These are phyloP conservation scores for Sialis lutaria DNA, from an alignment of 2,888 invertebrate genomes.

Conservation along the genomic window DNA sequence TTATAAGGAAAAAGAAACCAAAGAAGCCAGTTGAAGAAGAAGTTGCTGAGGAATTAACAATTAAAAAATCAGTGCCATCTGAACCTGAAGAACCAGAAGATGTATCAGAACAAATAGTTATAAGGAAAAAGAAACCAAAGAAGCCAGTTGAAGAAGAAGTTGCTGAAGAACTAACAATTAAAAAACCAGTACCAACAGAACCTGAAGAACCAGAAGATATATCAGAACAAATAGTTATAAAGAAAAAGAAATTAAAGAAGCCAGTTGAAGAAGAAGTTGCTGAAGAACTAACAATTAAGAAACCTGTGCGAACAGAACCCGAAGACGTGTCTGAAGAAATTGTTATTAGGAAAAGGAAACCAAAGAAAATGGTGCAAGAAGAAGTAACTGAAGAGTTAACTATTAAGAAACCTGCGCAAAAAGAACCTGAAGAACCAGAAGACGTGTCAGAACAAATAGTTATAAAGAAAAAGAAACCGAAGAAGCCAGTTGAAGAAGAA, in stretches of 20 bases:
- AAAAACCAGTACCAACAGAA: conserved; percentile 16
- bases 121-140: conserved; percentile 10
- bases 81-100: conserved; percentile 25
- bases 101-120: conserved; percentile 13
- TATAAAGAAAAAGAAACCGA: conserved; percentile 14
- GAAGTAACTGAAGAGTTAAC: conserved; percentile 17
- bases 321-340: conserved; percentile 18
- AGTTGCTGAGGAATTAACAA: conserved; percentile 13
- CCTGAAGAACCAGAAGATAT: conserved; percentile 10
- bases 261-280: conserved; percentile 19
- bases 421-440: conserved; percentile 12
- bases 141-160: conserved; percentile 15
- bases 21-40: conserved; percentile 15
- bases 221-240: conserved; percentile 9
- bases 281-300: conserved; percentile 11
- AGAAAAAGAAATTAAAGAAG: conserved; percentile 14
- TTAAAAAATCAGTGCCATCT: conserved; percentile 14
- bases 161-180: conserved; percentile 17
- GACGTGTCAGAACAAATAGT: conserved; percentile 17
- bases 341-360: conserved; percentile 15
- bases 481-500: conserved; percentile 15
- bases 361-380: conserved; percentile 12
- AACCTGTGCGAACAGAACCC: conserved; percentile 12
- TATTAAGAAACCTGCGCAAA: conserved; percentile 14
- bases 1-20: conserved; percentile 20